Evolutionary conservation across 2,888 invertebrate species (phyloP).

Genomic region (Coremacera marginata): DNA sequence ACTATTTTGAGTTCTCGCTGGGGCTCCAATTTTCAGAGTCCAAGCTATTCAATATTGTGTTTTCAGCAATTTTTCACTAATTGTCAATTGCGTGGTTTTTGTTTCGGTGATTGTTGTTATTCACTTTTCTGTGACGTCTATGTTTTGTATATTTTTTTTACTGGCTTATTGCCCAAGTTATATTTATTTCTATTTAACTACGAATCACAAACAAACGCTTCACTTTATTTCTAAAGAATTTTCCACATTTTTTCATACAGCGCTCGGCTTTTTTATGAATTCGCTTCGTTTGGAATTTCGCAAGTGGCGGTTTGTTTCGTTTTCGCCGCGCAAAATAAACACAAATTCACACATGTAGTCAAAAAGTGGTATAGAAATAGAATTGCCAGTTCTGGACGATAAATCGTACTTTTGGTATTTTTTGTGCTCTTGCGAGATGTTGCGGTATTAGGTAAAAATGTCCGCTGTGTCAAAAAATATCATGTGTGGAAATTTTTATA

Average conservation of each 20-base stretch:
- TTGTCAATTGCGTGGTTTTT: not conserved
- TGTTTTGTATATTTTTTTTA: not conserved
- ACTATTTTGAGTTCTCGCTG: not conserved
- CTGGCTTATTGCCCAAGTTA: not conserved
- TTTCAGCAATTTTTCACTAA: not conserved
- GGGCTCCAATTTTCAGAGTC: not conserved
- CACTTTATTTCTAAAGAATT: not conserved
- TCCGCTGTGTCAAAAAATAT: too few species aligned
- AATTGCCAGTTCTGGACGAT: too few species aligned
- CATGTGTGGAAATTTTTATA: too few species aligned
- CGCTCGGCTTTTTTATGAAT: constrained; percentile 18
- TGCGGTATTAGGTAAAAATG: too few species aligned
- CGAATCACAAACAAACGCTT: not conserved
- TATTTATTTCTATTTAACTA: not conserved
- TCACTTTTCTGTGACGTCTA: not conserved
- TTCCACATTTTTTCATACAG: constrained; percentile 21
- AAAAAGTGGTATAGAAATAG: too few species aligned
- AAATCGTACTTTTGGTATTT: too few species aligned
- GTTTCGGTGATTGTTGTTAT: not conserved
- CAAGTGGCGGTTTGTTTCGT: constrained; percentile 37
- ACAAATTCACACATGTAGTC: not conserved
- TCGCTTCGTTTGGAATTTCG: constrained; percentile 34
- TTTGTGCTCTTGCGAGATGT: too few species aligned
- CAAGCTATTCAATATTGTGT: not conserved
- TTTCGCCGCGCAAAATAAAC: constrained; percentile 1